Percentiles rank a stretch among this genome's conserved stretches.
These are phyloP conservation scores for Clunio marinus DNA, from an alignment of 2,888 invertebrate genomes.

Conservation along the genomic window DNA sequence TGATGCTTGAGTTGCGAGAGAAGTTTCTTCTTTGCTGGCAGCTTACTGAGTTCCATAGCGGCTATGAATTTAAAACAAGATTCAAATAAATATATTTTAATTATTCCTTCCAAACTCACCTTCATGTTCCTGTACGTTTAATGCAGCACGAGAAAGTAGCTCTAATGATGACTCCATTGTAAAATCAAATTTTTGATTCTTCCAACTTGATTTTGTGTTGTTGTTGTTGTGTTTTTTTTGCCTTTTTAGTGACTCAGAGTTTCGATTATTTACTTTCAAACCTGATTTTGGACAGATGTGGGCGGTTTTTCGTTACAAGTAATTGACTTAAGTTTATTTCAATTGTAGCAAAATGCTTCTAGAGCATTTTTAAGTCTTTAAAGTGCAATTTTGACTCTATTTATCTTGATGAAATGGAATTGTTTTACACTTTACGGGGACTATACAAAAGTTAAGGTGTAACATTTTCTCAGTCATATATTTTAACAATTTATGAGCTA, in stretches of 20 bases:
- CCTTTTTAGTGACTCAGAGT: slow-evolving; percentile 15
- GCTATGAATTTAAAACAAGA: background rate
- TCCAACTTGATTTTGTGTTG: slow-evolving; percentile 6
- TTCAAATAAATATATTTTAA: background rate
- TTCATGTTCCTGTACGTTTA: slow-evolving; percentile 26
- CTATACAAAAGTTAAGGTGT: too few relatives aligned
- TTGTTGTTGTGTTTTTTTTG: background rate
- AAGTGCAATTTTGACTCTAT: background rate
- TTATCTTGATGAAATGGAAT: too few relatives aligned
- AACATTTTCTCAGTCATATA: too few relatives aligned
- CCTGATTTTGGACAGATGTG: background rate
- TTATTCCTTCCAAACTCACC: background rate
- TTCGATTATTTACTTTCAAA: background rate
- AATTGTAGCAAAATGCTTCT: background rate
- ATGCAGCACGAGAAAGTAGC: slow-evolving; percentile 20
- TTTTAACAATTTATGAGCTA: too few relatives aligned
- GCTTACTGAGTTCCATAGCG: slow-evolving; percentile 20
- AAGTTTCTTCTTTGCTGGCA: slow-evolving; percentile 30
- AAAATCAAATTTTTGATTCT: background rate
- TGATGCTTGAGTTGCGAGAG: background rate
- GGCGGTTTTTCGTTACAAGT: background rate
- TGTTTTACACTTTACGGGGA: too few relatives aligned
- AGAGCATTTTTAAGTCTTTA: slow-evolving; percentile 14
- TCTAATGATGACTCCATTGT: slow-evolving; percentile 21
- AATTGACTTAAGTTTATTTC: slow-evolving; percentile 22